These are phyloP conservation scores for Planococcus citri DNA, from an alignment of 1,140 invertebrate species.

Conservation along the genomic window DNA sequence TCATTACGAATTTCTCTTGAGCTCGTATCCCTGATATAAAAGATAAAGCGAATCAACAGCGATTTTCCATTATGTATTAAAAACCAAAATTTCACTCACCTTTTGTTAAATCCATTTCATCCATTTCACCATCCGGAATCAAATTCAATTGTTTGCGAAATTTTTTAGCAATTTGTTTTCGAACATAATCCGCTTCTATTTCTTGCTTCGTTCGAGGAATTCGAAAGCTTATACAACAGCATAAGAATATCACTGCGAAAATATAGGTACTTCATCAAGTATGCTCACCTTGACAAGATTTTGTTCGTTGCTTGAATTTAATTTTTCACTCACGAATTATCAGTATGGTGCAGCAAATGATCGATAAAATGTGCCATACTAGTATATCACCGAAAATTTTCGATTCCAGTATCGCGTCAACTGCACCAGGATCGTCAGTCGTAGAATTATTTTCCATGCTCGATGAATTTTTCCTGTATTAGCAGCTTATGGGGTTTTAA, in stretches of 20 bases:
- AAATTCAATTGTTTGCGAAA: constrained; percentile 65
- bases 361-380: not conserved
- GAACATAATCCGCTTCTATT: constrained; percentile 77
- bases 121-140: constrained; percentile 74
- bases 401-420: not conserved
- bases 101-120: constrained; percentile 64
- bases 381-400: not conserved
- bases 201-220: constrained; percentile 85
- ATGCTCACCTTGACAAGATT: no score
- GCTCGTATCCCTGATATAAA: no score
- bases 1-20: no score
- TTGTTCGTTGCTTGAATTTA: no score
- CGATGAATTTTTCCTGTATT: no score
- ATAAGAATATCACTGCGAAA: constrained; percentile 51
- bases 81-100: constrained; percentile 38
- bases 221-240: constrained; percentile 73
- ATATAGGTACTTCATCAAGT: not conserved
- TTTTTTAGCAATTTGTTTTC: constrained; percentile 65
- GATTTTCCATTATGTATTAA: not conserved
- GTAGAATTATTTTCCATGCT: no score
- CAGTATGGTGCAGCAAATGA: not conserved
- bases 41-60: no score
- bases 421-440: not conserved
- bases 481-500: no score
- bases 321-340: not conserved